phyloP scores from a whole-genome alignment of 2,113 vertebrate species.

The Shinisaurus crocodilurus region DNA sequence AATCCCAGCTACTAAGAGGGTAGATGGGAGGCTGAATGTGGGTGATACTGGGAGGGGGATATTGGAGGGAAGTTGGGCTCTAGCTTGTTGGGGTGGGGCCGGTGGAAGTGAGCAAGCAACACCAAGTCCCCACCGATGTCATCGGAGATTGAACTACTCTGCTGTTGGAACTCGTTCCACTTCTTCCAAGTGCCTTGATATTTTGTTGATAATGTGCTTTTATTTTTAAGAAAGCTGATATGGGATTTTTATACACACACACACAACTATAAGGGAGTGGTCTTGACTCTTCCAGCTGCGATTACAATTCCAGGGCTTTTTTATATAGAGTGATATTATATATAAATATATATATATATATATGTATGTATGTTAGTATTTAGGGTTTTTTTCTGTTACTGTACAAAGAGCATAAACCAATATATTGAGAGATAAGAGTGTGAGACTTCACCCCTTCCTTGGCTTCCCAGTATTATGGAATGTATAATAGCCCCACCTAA shows the following conservation, averaged over 20 bases:
- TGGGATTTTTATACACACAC: conserved; percentile 8
- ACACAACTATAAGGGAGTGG: background rate
- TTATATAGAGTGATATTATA: conserved; percentile 25
- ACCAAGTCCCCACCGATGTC: background rate
- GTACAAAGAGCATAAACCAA: conserved; percentile 14
- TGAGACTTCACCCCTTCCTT: background rate
- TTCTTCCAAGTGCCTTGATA: conserved; percentile 27
- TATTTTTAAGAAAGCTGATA: conserved; percentile 7
- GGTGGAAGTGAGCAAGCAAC: background rate
- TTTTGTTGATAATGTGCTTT: background rate
- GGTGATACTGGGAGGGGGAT: background rate
- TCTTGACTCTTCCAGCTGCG: background rate
- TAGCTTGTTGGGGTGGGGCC: background rate
- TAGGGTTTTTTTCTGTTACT: conserved; percentile 4
- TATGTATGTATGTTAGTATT: conserved; percentile 71
- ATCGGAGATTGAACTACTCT: background rate
- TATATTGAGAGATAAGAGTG: background rate
- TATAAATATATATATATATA: background rate
- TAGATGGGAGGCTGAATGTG: background rate
- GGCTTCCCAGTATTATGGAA: conserved; percentile 12
- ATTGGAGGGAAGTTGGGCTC: background rate
- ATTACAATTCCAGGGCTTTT: conserved; percentile 20
- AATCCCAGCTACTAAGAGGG: too few relatives aligned
- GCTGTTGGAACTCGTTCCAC: background rate
- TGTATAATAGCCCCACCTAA: background rate